These are phyloP conservation scores for Greenwoodochromis staneri DNA, from an alignment of 2,113 vertebrate genomes.

Conservation along the genomic window DNA sequence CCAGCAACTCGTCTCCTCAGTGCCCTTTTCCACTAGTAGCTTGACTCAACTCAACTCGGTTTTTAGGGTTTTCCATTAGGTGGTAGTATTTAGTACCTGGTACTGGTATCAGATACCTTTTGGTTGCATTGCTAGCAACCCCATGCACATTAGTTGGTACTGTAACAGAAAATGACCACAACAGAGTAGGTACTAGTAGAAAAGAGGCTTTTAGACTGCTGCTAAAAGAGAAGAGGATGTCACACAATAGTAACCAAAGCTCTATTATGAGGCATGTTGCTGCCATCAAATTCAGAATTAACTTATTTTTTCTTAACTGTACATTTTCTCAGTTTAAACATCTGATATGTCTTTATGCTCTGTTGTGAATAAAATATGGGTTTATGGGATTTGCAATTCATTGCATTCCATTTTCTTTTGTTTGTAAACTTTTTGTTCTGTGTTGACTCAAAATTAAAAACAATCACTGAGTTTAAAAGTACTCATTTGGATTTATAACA, in stretches of 20 bases:
- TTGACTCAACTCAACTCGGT: neutral
- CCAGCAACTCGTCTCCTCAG: neutral
- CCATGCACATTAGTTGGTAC: neutral
- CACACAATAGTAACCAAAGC: neutral
- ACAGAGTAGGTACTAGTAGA: neutral
- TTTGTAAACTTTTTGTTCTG: neutral
- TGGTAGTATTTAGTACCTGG: neutral
- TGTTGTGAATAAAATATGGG: neutral
- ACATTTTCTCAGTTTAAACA: neutral
- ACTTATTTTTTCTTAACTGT: neutral
- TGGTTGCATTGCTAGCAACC: neutral
- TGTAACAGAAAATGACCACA: neutral
- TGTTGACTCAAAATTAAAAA: neutral
- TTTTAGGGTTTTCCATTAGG: neutral
- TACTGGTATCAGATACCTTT: neutral
- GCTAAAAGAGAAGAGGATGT: neutral
- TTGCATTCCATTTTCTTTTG: neutral
- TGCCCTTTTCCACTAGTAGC: neutral
- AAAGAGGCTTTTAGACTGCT: neutral
- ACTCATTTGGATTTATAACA: neutral
- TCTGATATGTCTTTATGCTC: neutral
- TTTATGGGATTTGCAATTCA: neutral
- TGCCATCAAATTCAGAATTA: neutral
- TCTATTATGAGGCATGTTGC: neutral
- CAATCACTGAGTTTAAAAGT: neutral